Base-by-base conservation (phyloP, 2,113 vertebrate genomes). In the Gambusia holbrooki region DNA sequence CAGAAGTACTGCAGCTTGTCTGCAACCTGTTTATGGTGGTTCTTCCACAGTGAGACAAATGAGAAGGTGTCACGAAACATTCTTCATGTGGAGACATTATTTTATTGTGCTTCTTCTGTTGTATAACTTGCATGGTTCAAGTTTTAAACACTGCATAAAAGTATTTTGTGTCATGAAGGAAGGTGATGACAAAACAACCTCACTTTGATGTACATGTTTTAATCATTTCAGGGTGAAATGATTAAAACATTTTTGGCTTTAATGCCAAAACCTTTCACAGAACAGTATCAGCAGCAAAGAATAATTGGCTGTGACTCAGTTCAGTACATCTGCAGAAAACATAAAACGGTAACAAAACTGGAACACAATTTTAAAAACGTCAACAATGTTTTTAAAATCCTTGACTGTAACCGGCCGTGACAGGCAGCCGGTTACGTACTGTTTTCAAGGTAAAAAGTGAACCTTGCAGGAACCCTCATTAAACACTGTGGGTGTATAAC, bases 21-120 rank as follows among this genome's bases (percentile, higher is more conserved):
- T 77, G 77, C 84, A 92, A 84, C 82, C 86, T 87, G 88, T 89
- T 89, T 81, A 74, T 10, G 25, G 33, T 72, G 72, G 69, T 42
- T 35, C 83, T 69, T 87, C 79, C 71, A 74, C 30, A 19, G 79
- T 64, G 82, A 89, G 88, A 91, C 87, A 82, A 88, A 90, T 79
- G 84, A 90, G 83, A 76, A 45, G 37, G 77, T 88, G 88, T 88
- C 84, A 74, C 74, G 54, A 28, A 78, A 60, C 64, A 62, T 76
- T 85, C 80, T 66, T 84, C 73, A 67, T 75, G 72, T 73, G 63
- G 66, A 66, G 74, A 68, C 65, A 61, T 19, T 1, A 58, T 58
- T 76, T 80, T 42, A 72, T 79, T 66, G 33, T 27, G 62, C 69
- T 76, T 54, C 33, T 32, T 71, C 29, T 62, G 32, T 25, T 67